These are phyloP conservation scores for Semaprochilodus insignis DNA, from an alignment of 2,797 vertebrate genomes.

Conservation along the genomic window DNA sequence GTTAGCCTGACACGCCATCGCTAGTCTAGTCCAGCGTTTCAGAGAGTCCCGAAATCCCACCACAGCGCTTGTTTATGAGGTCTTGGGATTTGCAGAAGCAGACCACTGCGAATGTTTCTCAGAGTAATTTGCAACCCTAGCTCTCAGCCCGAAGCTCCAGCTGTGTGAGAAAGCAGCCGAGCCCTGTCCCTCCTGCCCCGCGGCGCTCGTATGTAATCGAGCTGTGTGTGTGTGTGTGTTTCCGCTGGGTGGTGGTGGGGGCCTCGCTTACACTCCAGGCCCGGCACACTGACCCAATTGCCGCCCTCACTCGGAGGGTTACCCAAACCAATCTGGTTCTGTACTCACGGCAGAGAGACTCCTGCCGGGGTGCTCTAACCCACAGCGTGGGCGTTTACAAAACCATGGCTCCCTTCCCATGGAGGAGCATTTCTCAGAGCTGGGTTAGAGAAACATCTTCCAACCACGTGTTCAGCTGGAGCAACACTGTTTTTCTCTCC, in stretches of 20 bases:
- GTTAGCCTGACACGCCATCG: no score
- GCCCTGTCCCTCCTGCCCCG: slow-evolving; percentile 16
- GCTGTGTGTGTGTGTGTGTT: slow-evolving; percentile 19
- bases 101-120: slow-evolving; percentile 7
- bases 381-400: not conserved
- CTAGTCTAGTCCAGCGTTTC: no score
- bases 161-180: slow-evolving; percentile 40
- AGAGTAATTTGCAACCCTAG: slow-evolving; percentile 2
- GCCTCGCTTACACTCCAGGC: slow-evolving; percentile 6
- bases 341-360: slow-evolving; percentile 4
- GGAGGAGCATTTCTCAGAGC: slow-evolving; percentile 6
- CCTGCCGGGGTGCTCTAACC: slow-evolving; percentile 9
- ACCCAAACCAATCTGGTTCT: slow-evolving; percentile 38
- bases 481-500: not conserved
- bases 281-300: slow-evolving; percentile 49
- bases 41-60: not conserved
- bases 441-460: slow-evolving; percentile 25
- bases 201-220: slow-evolving; percentile 31
- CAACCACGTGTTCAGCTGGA: not conserved
- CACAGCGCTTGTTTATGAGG: not conserved
- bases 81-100: not conserved
- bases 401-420: slow-evolving; percentile 12
- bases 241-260: not conserved
- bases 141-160: slow-evolving; percentile 9
- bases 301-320: slow-evolving; percentile 46